Evolutionary conservation across 1,140 invertebrate genomes (phyloP).

Genomic region (Tetragonula clypearis): DNA sequence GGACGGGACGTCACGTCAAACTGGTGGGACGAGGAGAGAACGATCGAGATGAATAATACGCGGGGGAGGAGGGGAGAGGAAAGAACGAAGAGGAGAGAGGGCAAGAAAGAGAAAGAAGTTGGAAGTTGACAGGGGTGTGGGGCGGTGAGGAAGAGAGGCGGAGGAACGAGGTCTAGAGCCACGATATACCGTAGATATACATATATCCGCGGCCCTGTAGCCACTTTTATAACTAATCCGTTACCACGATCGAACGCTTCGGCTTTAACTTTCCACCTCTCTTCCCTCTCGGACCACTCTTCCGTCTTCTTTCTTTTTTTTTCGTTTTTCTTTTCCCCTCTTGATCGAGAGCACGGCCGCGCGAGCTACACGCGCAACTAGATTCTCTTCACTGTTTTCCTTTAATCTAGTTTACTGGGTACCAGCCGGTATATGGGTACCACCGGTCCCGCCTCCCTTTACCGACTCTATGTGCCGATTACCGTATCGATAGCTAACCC

Average conservation of each 20-base stretch:
- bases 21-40: conserved; percentile 21
- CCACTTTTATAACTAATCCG: conserved; percentile 75
- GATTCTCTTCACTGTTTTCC: conserved; percentile 40
- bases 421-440: conserved; percentile 6
- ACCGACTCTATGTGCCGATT: conserved; percentile 10
- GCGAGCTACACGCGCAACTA: conserved; percentile 20
- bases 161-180: conserved; percentile 50
- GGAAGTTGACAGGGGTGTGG: conserved; percentile 30
- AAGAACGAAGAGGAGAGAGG: background rate
- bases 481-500: conserved; percentile 35
- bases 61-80: conserved; percentile 65
- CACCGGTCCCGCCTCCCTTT: background rate
- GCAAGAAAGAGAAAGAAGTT: conserved; percentile 34
- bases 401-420: conserved; percentile 63
- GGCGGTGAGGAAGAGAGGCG: conserved; percentile 27
- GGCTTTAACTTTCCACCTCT: conserved; percentile 23
- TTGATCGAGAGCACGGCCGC: background rate
- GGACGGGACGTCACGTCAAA: conserved; percentile 17
- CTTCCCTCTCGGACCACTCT: conserved; percentile 20
- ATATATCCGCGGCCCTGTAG: conserved; percentile 58
- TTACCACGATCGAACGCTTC: conserved; percentile 71
- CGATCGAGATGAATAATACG: conserved; percentile 79
- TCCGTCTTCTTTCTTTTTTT: background rate
- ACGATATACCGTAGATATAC: conserved; percentile 55
- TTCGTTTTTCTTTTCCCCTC: background rate